These are phyloP conservation scores for Onchidella celtica DNA, from an alignment of 2,888 invertebrate species.

Conservation along the genomic window DNA sequence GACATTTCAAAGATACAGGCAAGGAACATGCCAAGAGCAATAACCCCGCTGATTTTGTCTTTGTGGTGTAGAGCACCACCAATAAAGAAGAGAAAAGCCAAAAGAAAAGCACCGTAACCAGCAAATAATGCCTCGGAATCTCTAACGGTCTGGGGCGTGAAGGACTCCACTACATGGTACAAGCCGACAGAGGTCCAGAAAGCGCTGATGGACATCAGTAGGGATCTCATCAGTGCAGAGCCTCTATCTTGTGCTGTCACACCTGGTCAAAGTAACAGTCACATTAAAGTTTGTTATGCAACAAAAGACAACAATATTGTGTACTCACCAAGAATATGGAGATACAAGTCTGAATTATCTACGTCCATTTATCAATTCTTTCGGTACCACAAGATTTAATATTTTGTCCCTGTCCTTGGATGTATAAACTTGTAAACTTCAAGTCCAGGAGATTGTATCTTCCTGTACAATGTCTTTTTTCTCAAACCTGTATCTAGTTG, in stretches of 20 bases:
- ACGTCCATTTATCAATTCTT: too few species aligned
- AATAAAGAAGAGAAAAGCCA: conserved; percentile 59
- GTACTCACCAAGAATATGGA: too few species aligned
- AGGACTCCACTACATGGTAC: conserved; percentile 53
- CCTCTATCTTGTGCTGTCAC: conserved; percentile 58
- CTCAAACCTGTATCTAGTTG: too few species aligned
- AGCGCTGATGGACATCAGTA: conserved; percentile 57
- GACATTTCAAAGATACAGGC: conserved; percentile 60
- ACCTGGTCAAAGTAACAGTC: too few species aligned
- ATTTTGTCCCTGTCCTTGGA: too few species aligned
- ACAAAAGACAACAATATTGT: too few species aligned
- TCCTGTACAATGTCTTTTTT: too few species aligned
- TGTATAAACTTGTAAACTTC: too few species aligned
- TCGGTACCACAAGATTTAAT: too few species aligned
- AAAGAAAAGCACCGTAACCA: conserved; percentile 59
- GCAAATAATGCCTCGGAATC: conserved; percentile 57
- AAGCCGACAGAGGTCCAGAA: conserved; percentile 61
- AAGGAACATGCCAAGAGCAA: conserved; percentile 57
- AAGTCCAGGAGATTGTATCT: too few species aligned
- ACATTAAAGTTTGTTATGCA: too few species aligned
- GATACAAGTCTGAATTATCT: too few species aligned
- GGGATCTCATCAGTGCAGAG: conserved; percentile 55
- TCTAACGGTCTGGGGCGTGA: conserved; percentile 41
- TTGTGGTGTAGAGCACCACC: conserved; percentile 54
- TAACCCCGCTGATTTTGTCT: conserved; percentile 53